A percentile compares a stretch with the other conserved stretches of the same genome.
Conservation (phyloP, 2,113 vertebrate genomes). For the western clawed frog (Xenopus tropicalis) region UCB_Xtro_10.0 CM004451.2:12237501-12238000, state of each 20-base stretch:
- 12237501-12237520: too few relatives aligned
- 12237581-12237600: too few relatives aligned
- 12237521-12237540: too few relatives aligned
- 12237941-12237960: slow-evolving; percentile 5
- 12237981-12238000: neutral
- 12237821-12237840: neutral
- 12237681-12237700: too few relatives aligned
- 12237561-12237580: too few relatives aligned
- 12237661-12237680: too few relatives aligned
- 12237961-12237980: slow-evolving; percentile 21
- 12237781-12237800: neutral
- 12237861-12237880: neutral
- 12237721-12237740: neutral
- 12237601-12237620: too few relatives aligned
- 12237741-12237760: neutral
- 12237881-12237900: slow-evolving; percentile 4
- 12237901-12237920: slow-evolving; percentile 14
- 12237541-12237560: too few relatives aligned
- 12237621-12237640: too few relatives aligned
- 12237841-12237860: neutral
- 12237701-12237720: too few relatives aligned
- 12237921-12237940: neutral
- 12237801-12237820: neutral
- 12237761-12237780: neutral
- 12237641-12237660: too few relatives aligned